Evolutionary conservation across 2,113 vertebrate genomes (phyloP).

Genomic region (Podarcis raffonei): DNA sequence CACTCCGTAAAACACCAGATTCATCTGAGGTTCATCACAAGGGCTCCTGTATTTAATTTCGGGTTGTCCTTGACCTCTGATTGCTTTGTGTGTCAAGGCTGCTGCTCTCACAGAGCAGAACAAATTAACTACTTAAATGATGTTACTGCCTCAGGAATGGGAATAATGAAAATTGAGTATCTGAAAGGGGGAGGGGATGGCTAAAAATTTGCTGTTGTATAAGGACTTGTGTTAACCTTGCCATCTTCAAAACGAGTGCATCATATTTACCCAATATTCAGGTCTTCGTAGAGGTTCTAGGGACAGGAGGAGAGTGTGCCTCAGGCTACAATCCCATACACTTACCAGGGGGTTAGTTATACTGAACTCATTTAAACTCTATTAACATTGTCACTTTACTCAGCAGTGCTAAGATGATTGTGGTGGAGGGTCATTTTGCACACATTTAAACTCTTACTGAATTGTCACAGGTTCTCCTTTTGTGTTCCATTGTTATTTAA

Average conservation of each 20-base stretch:
- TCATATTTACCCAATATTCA: neutral
- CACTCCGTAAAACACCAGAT: neutral
- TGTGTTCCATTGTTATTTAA: too few species aligned
- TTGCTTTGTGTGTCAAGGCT: conserved; percentile 51
- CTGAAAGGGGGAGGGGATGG: conserved; percentile 41
- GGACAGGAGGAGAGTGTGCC: neutral
- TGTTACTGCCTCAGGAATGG: conserved; percentile 35
- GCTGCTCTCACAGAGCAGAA: conserved; percentile 52
- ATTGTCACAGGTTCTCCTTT: too few species aligned
- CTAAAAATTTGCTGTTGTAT: conserved; percentile 41
- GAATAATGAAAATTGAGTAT: conserved; percentile 30
- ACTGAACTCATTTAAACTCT: neutral
- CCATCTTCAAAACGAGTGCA: neutral
- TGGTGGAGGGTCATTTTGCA: too few species aligned
- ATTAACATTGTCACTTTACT: neutral
- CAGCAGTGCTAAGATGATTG: too few species aligned
- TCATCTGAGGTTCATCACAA: conserved; percentile 33
- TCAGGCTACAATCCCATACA: neutral
- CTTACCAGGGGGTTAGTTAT: too few species aligned
- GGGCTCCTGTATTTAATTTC: conserved; percentile 46
- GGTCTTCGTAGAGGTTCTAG: neutral
- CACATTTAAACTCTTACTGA: too few species aligned
- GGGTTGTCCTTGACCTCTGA: conserved; percentile 58
- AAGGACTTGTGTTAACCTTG: neutral
- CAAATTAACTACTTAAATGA: conserved; percentile 31